Conservation (phyloP, 2,797 vertebrate species). For the Varecia variegata region DNA sequence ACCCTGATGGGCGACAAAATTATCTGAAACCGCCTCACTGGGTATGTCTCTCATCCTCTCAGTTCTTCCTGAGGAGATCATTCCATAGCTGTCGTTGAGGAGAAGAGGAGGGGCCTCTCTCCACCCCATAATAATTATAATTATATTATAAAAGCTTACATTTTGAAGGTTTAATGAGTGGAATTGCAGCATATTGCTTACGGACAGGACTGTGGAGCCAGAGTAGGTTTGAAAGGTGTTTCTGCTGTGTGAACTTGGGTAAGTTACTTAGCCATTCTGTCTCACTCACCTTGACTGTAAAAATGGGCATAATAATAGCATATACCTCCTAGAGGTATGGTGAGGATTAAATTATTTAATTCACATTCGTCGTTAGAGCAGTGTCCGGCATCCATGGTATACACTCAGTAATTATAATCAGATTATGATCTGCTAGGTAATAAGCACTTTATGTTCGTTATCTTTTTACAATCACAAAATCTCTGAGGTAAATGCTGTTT, state of each 20-base stretch:
- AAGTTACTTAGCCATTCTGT: background rate
- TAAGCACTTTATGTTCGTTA: background rate
- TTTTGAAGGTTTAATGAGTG: background rate
- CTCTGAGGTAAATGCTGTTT: background rate
- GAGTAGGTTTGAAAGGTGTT: background rate
- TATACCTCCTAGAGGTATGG: background rate
- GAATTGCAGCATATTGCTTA: background rate
- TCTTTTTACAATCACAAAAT: background rate
- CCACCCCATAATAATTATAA: background rate
- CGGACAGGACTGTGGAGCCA: background rate
- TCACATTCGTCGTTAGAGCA: background rate
- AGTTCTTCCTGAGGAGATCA: background rate
- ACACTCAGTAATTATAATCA: background rate
- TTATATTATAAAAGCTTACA: background rate
- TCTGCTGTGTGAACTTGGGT: background rate
- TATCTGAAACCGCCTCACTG: conserved; percentile 95
- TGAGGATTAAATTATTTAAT: background rate
- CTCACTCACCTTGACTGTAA: background rate
- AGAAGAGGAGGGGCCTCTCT: background rate
- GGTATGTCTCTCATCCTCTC: conserved; percentile 83
- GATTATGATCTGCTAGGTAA: background rate
- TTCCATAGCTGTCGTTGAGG: background rate
- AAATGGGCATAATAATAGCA: background rate
- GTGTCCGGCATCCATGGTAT: background rate
- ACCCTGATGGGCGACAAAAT: conserved; percentile 92